Base-by-base conservation (phyloP, 2,888 invertebrate genomes). In the Dicycla oo region DNA sequence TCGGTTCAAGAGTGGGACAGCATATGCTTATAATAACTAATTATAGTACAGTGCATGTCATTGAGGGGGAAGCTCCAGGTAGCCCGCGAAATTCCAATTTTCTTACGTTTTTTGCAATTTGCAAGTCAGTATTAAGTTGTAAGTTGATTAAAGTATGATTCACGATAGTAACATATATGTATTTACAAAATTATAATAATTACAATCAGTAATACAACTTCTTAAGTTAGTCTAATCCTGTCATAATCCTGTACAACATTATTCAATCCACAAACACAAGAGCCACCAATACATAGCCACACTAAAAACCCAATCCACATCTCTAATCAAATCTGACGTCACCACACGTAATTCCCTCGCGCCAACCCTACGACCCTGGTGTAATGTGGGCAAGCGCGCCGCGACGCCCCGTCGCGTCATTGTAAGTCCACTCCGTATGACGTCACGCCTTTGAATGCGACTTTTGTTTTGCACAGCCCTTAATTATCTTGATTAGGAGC, bases 401-500 rank as follows among this genome's bases (percentile, higher is more conserved):
- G 86, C 88, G 91, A 86, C 90, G 82, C 90, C 92, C 91, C 89
- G 91, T 88, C 83, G 91, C 81, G 91, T 88, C 87, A 90, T 91
- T 92, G 91, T 91, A 85, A 81, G 86, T 88, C 83, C 87, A 78
- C 90, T 80, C 89, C 78, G 86, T 87, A 81, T 88, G 90, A 91
- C 89, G 87, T 88, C 90, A 90, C 89, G 88, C 92, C 90, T 92
- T 92, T 93, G 90, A 90, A 86, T 85, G 82, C 84, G 86, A 87
- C 91, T 92, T 90, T 92, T 93, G 92, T 93, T 92, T 92, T 84
- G 90, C 88, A 86, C 91, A 88, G 86, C 89, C 91, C 93, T 93
- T 94, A 93, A 94, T 94, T 94, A 94, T 92, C 90, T 92, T 93
- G 92, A 94, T 94, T 94, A 91, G 87, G 85, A 88, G 82, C 87